Base-by-base conservation (phyloP, 1,140 invertebrate genomes). In the Bombus pyrosoma region DNA sequence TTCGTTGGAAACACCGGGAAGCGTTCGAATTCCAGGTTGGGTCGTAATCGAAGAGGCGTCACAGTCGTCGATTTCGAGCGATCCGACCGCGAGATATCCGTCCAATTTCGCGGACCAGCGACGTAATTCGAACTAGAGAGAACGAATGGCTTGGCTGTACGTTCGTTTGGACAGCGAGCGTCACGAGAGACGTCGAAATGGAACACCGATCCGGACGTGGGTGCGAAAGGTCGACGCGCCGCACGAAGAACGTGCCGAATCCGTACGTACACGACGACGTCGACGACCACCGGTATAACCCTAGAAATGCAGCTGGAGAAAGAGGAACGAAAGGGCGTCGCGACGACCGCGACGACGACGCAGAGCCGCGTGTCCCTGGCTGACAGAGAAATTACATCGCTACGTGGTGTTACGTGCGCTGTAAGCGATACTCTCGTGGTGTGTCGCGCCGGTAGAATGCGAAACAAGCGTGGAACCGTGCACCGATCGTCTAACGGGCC, bases 321-420 rank as follows among this genome's bases (percentile, higher is more conserved):
- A 64, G 69, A 15, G 62, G 74, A 74, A 69, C 39, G 71, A 73
- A 85, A 43, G 83, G 80, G n/a, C 57, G 75, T 43, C 22, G 83
- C 34, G 62, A 41, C 53, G 76, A 15, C 39, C 2, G 28, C 53
- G 47, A 25, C 47, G 47, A 28, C 43, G 32, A 78, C 76, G 41
- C 28, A 12, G 32, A 68, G 62, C 41, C 32, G 78, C 82, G 73
- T 74, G 28, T 13, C 59, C 39, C 68, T 53, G 53, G 66, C 53
- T 66, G 62, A 76, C 84, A 89, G 84, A 77, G 88, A 89, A 89
- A 89, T 89, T 89, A 89, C 88, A 73, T 83, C 64, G 88, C 41
- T 76, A 82, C 88, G 68, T 83, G 75, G 83, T 89, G 87, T 89
- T 88, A 88, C 88, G 77, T 81, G 85, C 62, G 47, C 59, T 75